Evolutionary conservation across 2,888 invertebrate genomes (phyloP).

Genomic region (Helleia helle): DNA sequence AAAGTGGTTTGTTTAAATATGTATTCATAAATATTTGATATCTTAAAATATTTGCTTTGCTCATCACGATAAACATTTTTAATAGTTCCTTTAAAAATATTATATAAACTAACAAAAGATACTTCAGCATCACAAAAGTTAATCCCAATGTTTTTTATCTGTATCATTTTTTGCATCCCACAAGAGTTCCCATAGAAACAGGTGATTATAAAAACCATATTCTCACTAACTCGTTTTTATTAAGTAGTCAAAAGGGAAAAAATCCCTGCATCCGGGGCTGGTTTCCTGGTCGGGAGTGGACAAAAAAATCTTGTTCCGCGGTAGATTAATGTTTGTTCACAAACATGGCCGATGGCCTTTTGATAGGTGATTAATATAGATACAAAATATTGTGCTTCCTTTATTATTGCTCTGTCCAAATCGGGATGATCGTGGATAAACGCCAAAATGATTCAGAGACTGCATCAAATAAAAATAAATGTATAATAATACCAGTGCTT

Average conservation of each 20-base stretch:
- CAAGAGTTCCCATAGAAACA: slow-evolving; percentile 53
- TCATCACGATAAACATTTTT: too few relatives aligned
- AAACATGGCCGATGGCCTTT: slow-evolving; percentile 3
- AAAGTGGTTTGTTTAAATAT: too few relatives aligned
- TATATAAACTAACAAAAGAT: slow-evolving; percentile 6
- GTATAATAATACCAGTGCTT: too few relatives aligned
- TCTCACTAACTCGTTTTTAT: slow-evolving; percentile 58
- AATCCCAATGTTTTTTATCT: slow-evolving; percentile 31
- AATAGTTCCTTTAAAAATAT: too few relatives aligned
- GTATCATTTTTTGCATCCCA: slow-evolving; percentile 34
- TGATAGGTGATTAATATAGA: neutral
- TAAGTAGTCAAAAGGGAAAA: slow-evolving; percentile 40
- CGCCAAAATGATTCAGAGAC: too few relatives aligned
- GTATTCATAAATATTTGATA: too few relatives aligned
- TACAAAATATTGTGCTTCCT: neutral
- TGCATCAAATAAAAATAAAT: too few relatives aligned
- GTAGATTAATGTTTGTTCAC: slow-evolving; percentile 44
- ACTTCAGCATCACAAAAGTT: neutral
- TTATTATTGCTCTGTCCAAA: too few relatives aligned
- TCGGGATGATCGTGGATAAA: too few relatives aligned
- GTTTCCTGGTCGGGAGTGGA: slow-evolving; percentile 51
- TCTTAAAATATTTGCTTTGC: too few relatives aligned
- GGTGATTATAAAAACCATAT: slow-evolving; percentile 57
- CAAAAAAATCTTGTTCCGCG: slow-evolving; percentile 37
- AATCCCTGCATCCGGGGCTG: slow-evolving; percentile 50